A percentile compares a stretch with the other conserved stretches of the same genome.
Conservation (phyloP, 2,888 invertebrate genomes). For the Achlya flavicornis region DNA sequence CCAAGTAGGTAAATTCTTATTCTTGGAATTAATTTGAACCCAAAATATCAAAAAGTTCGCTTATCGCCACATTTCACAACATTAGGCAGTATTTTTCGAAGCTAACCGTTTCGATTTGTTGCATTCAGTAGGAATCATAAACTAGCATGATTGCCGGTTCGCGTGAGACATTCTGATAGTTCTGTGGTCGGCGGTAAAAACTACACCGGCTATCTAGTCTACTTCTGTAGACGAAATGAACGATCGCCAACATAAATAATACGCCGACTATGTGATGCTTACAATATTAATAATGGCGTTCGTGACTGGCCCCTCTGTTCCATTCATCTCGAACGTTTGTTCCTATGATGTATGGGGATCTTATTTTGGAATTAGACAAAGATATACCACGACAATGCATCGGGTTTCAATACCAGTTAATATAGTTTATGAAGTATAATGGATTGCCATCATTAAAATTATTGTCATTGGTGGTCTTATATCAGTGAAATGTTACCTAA, state of each 20-base stretch:
- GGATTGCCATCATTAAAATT: conserved; percentile 25
- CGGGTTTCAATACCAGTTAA: conserved; percentile 27
- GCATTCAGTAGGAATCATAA: conserved; percentile 64
- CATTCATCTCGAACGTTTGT: conserved; percentile 37
- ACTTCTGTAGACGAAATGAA: conserved; percentile 51
- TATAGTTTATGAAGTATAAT: conserved; percentile 21
- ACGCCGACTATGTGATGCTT: conserved; percentile 49
- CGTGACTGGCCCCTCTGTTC: conserved; percentile 49
- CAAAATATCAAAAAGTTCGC: conserved; percentile 37
- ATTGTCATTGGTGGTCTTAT: conserved; percentile 4
- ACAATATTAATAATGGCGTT: conserved; percentile 61
- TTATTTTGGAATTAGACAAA: conserved; percentile 48
- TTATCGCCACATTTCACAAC: conserved; percentile 30
- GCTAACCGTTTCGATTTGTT: conserved; percentile 57
- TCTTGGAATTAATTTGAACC: conserved; percentile 15
- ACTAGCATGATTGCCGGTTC: conserved; percentile 70
- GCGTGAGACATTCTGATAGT: conserved; percentile 68
- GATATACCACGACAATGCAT: conserved; percentile 40
- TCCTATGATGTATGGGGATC: conserved; percentile 39
- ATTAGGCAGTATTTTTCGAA: conserved; percentile 29
- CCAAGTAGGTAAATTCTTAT: neutral
- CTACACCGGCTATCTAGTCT: conserved; percentile 40
- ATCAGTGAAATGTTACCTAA: neutral
- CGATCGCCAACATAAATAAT: conserved; percentile 61
- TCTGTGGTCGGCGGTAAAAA: conserved; percentile 56